Conservation (phyloP, 37 sponge, comb jelly and placozoan genomes). For the Spongilla lacustris region DNA sequence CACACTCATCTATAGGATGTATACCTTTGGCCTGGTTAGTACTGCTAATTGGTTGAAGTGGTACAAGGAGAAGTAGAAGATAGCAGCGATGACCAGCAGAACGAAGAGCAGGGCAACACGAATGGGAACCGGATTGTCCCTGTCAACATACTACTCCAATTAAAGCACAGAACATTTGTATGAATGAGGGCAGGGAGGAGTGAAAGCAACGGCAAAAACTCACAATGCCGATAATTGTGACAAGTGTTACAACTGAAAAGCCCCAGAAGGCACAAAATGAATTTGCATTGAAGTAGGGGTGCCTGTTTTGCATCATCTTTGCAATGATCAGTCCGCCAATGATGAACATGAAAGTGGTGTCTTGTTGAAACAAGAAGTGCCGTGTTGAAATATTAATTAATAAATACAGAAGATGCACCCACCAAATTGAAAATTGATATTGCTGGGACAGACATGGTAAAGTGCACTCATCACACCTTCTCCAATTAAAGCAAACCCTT, state of each 20-base stretch:
- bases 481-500: neutral
- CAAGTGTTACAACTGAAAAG: neutral
- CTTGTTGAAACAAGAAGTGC: neutral
- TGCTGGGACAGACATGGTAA: neutral
- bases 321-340: neutral
- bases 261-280: slow-evolving; percentile 20
- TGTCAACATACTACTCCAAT: neutral
- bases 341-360: neutral
- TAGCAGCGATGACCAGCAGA: neutral
- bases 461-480: neutral
- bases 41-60: neutral
- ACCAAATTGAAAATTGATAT: neutral
- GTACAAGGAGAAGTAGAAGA: slow-evolving; percentile 5
- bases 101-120: neutral
- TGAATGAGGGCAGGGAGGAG: no score
- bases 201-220: neutral
- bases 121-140: neutral
- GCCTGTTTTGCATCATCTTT: neutral
- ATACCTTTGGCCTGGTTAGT: neutral
- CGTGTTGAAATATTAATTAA: neutral
- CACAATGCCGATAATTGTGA: slow-evolving; percentile 53
- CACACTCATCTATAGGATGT: neutral
- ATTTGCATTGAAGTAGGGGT: neutral
- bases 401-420: neutral
- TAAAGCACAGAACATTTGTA: neutral